Conservation (phyloP, 2,113 vertebrate genomes). For the Archilochus colubris region DNA sequence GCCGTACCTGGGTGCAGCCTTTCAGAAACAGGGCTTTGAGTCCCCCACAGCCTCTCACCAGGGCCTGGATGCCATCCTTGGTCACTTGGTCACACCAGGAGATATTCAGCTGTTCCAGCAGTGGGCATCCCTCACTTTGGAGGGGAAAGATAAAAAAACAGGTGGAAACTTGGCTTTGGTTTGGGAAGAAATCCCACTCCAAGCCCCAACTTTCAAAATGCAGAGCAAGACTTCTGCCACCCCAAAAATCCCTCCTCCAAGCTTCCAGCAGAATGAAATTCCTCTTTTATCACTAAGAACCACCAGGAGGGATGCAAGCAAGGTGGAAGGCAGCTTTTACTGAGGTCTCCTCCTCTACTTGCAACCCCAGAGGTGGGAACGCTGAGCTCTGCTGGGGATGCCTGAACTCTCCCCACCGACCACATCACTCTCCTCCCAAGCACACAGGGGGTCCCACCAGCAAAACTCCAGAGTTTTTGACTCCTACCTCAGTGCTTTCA, state of each 20-base stretch:
- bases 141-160: constrained; percentile 33
- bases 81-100: constrained; percentile 99
- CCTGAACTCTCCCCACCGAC: background rate
- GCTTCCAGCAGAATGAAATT: background rate
- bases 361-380: accelerated
- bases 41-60: constrained; percentile 92
- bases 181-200: no score
- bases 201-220: background rate
- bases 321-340: background rate
- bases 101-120: constrained; percentile 96
- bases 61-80: constrained; percentile 95
- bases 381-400: background rate
- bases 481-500: constrained; percentile 94
- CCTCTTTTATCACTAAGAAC: background rate
- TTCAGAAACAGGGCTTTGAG: constrained; percentile 94
- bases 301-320: background rate
- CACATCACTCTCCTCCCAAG: background rate
- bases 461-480: accelerated
- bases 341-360: background rate
- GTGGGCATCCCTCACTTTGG: constrained; percentile 93
- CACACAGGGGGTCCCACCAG: background rate
- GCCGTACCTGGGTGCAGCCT: constrained; percentile 93
- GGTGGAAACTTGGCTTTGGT: no score
- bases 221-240: background rate
- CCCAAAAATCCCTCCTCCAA: background rate